Conservation (phyloP, 92 coral and sea anemone genomes). For the Galaxea fascicularis region DNA sequence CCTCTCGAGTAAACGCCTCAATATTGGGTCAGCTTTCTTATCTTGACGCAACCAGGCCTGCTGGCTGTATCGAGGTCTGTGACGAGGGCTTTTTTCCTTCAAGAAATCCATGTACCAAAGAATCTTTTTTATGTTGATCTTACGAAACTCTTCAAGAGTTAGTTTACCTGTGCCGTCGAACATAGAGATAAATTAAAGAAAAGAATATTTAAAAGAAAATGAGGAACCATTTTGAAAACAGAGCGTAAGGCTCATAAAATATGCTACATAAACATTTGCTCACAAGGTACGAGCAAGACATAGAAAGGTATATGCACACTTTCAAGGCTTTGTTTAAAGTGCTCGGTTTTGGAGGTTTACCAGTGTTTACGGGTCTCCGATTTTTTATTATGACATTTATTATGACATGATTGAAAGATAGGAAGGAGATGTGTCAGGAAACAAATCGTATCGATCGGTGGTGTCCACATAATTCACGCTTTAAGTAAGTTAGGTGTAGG, state of each 20-base stretch:
- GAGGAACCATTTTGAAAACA: not conserved
- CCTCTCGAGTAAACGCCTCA: slow-evolving; percentile 80
- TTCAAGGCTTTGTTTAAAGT: no score
- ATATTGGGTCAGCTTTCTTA: slow-evolving; percentile 77
- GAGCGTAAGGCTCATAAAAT: not conserved
- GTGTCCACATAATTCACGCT: no score
- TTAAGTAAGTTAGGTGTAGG: no score
- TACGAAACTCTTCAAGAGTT: slow-evolving; percentile 62
- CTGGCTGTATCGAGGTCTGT: slow-evolving; percentile 90
- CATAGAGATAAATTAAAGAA: not conserved
- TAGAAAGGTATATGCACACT: no score
- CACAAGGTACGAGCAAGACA: no score
- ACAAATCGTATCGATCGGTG: no score
- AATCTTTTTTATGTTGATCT: slow-evolving; percentile 77
- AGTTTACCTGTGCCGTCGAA: slow-evolving; percentile 56
- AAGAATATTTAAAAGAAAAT: not conserved
- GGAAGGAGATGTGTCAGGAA: no score
- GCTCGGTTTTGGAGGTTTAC: not conserved
- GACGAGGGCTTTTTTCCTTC: slow-evolving; percentile 89
- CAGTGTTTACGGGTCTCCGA: not conserved
- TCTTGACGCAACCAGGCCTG: slow-evolving; percentile 97
- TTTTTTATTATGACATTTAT: no score
- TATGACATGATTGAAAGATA: no score
- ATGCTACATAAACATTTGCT: not conserved
- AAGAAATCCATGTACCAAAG: slow-evolving; percentile 81